These are phyloP conservation scores for Bursaphelenchus okinawaensis DNA, from an alignment of 2,888 invertebrate genomes.

Conservation along the genomic window DNA sequence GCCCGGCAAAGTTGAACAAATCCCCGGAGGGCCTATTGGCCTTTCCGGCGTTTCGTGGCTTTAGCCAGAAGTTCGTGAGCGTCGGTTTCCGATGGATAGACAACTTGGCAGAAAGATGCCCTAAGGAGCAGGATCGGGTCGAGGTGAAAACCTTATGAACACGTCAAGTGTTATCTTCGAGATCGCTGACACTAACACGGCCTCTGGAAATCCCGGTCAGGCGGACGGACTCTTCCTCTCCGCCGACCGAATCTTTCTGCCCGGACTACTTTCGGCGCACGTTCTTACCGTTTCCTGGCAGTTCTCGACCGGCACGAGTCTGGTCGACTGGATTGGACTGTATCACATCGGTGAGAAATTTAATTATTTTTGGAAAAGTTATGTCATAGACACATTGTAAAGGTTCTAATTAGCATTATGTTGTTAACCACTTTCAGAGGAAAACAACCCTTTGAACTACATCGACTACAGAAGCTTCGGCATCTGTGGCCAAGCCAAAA, in stretches of 20 bases:
- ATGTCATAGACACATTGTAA: background rate
- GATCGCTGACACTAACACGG: background rate
- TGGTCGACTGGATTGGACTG: slow-evolving; percentile 17
- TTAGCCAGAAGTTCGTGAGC: background rate
- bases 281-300: slow-evolving; percentile 6
- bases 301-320: background rate
- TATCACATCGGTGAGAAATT: slow-evolving; percentile 8
- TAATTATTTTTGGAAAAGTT: background rate
- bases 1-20: background rate
- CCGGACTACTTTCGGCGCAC: background rate
- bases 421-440: slow-evolving; percentile 21
- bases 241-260: slow-evolving; percentile 1
- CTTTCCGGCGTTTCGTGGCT: background rate
- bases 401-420: background rate
- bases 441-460: slow-evolving; percentile 28
- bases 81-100: background rate
- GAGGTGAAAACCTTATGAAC: background rate
- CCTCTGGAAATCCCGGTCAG: background rate
- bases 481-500: slow-evolving; percentile 20
- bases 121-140: background rate
- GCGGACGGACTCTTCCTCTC: background rate
- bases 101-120: background rate
- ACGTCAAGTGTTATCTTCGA: background rate
- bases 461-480: slow-evolving; percentile 32
- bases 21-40: background rate